Conservation (phyloP, 1,140 invertebrate species). For the Probaryconus sp. region DNA sequence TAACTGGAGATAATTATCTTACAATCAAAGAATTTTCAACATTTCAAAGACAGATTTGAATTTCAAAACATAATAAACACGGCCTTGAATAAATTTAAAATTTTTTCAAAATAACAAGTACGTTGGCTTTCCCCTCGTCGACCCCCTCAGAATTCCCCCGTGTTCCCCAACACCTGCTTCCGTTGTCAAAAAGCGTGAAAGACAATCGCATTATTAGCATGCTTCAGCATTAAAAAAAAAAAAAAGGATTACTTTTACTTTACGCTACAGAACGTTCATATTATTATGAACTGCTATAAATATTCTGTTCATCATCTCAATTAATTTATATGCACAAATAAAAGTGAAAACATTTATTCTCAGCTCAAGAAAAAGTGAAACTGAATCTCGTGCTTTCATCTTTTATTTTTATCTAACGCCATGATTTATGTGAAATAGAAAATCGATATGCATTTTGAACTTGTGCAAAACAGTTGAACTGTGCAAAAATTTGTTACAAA, state of each 20-base stretch:
- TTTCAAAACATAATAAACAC: constrained; percentile 20
- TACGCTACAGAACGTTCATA: neutral
- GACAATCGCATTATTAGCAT: constrained; percentile 16
- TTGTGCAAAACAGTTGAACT: constrained; percentile 13
- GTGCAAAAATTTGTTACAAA: constrained; percentile 11
- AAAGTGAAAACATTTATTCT: too few relatives aligned
- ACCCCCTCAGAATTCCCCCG: constrained; percentile 14
- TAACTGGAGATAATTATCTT: too few relatives aligned
- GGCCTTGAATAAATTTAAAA: constrained; percentile 44
- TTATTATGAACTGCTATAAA: neutral
- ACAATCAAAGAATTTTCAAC: too few relatives aligned
- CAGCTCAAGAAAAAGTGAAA: too few relatives aligned
- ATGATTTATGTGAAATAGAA: constrained; percentile 17
- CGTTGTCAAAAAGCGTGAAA: constrained; percentile 55
- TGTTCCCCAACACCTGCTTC: constrained; percentile 57
- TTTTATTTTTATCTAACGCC: too few relatives aligned
- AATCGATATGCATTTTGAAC: neutral
- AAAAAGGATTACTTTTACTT: neutral
- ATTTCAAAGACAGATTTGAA: neutral
- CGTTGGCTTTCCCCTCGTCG: constrained; percentile 22
- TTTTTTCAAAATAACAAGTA: constrained; percentile 6
- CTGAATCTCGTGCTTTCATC: too few relatives aligned
- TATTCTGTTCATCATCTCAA: too few relatives aligned
- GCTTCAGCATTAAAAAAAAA: neutral
- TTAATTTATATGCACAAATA: too few relatives aligned